Evolutionary conservation across 1,140 invertebrate species (phyloP), one percentile per base, ranked within the genome.

Genomic region (Notospermus geniculatus): DNA sequence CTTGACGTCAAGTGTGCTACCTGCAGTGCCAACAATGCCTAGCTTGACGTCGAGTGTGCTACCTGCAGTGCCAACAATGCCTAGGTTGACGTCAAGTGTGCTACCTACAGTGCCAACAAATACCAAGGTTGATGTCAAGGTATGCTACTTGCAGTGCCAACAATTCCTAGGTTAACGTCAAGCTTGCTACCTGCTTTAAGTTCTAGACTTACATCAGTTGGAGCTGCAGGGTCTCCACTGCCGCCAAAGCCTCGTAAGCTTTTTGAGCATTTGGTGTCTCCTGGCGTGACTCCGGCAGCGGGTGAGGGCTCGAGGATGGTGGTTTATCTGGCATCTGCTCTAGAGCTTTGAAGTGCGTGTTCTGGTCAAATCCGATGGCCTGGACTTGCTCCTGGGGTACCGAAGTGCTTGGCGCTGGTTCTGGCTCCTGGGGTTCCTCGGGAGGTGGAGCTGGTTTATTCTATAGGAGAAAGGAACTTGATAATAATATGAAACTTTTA

Each of bases 151-250:
- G n/a, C n/a, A n/a, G n/a, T n/a, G n/a, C n/a, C n/a, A n/a, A n/a
- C n/a, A n/a, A n/a, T n/a, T n/a, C n/a, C n/a, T n/a, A n/a, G n/a
- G n/a, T n/a, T n/a, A n/a, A n/a, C n/a, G n/a, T n/a, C n/a, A n/a
- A n/a, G n/a, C n/a, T n/a, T n/a, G n/a, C n/a, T n/a, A n/a, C n/a
- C n/a, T n/a, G n/a, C n/a, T n/a, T n/a, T n/a, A n/a, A n/a, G n/a
- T n/a, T n/a, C n/a, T n/a, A n/a, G 36, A 68, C 73, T 72, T 66
- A 78, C 76, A 78, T 28, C 4, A 78, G 60, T 43, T 76, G 74
- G 23, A 60, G 64, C 59, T 79, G 75, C 22, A 79, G 65, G 32
- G 62, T 60, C 5, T 76, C 60, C 13, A 79, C 70, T 41, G 77
- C 69, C 13, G 70, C 67, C 30, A 79, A 55, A 27, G 77, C 74